phyloP scores from a whole-genome alignment of 2,113 vertebrate genomes.

The Baryphthengus martii region DNA sequence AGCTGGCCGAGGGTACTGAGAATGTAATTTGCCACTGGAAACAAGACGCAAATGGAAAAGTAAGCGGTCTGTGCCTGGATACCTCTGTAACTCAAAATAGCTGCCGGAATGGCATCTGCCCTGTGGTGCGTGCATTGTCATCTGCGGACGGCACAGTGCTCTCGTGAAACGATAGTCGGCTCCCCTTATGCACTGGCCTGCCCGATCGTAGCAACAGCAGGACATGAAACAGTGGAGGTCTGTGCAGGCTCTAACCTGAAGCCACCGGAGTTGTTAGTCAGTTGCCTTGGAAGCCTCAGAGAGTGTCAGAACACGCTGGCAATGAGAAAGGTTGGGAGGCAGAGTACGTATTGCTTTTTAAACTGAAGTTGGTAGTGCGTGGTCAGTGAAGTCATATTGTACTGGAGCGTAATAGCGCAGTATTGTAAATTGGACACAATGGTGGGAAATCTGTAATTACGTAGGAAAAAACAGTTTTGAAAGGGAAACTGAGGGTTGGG shows the following conservation, averaged over 20 bases:
- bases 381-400: neutral
- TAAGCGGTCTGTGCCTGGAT: neutral
- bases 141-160: fast-evolving
- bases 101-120: neutral
- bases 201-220: neutral
- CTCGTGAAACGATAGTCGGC: neutral
- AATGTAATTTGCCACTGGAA: neutral
- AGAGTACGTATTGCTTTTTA: neutral
- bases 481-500: neutral
- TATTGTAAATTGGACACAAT: neutral
- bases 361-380: neutral
- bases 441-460: neutral
- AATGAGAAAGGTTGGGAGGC: neutral
- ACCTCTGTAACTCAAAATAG: neutral
- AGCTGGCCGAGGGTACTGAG: neutral
- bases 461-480: neutral
- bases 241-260: neutral
- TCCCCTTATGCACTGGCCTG: neutral
- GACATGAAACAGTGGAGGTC: neutral
- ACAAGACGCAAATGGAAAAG: neutral
- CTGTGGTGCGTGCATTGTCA: fast-evolving
- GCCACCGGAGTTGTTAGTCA: neutral
- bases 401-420: neutral
- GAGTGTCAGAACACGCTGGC: neutral
- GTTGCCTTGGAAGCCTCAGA: neutral